phyloP scores from a whole-genome alignment of 2,888 invertebrate genomes.

The Linyphia triangularis region DNA sequence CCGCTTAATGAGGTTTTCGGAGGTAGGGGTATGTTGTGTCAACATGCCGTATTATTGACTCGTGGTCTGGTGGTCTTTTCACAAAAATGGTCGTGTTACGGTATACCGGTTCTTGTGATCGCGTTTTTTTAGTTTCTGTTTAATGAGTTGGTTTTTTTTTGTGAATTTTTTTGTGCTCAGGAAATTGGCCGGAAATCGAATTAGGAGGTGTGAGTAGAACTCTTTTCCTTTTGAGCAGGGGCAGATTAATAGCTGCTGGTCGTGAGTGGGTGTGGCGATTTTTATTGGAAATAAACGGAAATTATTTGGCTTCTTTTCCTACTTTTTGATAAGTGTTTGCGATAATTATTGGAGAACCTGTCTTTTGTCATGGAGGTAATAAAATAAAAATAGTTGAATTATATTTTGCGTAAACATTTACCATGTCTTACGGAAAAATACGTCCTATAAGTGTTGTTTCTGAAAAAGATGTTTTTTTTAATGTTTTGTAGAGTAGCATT shows the following conservation, averaged over 20 bases:
- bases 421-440: too few relatives aligned
- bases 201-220: constrained; percentile 45
- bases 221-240: not conserved
- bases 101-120: not conserved
- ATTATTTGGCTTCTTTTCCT: not conserved
- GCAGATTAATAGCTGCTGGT: constrained; percentile 2
- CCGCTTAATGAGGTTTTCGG: constrained; percentile 68
- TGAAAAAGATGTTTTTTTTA: too few relatives aligned
- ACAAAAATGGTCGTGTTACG: constrained; percentile 46
- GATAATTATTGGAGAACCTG: not conserved
- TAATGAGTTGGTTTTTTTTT: constrained; percentile 46
- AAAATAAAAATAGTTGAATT: too few relatives aligned
- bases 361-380: too few relatives aligned
- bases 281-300: not conserved
- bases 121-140: constrained; percentile 21
- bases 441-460: too few relatives aligned
- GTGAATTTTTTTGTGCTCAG: constrained; percentile 8
- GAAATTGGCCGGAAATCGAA: constrained; percentile 58
- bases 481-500: too few relatives aligned
- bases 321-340: not conserved
- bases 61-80: constrained; percentile 17
- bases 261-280: not conserved
- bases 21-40: constrained; percentile 46
- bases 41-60: constrained; percentile 68
- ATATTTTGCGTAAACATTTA: too few relatives aligned